These are phyloP conservation scores for Uromys caudimaculatus DNA, from an alignment of 2,797 vertebrate genomes.

Conservation along the genomic window DNA sequence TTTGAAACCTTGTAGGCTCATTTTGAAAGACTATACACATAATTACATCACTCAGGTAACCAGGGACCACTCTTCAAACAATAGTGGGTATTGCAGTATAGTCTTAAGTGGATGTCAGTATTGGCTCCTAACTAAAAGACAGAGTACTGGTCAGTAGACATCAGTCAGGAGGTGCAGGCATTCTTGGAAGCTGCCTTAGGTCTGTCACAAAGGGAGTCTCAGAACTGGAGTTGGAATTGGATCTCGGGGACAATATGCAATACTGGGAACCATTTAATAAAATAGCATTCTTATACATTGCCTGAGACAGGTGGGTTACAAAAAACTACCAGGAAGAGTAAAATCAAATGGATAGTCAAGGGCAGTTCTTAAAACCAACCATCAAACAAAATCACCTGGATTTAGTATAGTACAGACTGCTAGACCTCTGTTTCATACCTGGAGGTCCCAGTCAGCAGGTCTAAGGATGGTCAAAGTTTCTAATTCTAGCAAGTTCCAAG, in stretches of 20 bases:
- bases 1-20: background rate
- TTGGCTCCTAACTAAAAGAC: background rate
- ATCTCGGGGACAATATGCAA: background rate
- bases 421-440: background rate
- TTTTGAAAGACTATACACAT: conserved; percentile 10
- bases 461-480: background rate
- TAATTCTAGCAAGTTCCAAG: background rate
- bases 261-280: background rate
- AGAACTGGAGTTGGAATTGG: background rate
- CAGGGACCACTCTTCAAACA: background rate
- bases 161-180: background rate
- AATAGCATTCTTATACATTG: background rate
- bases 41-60: background rate
- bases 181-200: conserved; percentile 12
- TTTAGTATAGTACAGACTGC: background rate
- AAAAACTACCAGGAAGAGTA: background rate
- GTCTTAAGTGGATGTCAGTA: background rate
- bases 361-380: conserved; percentile 11
- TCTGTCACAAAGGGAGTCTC: background rate
- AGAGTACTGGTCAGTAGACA: background rate
- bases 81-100: background rate
- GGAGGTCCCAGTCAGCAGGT: background rate
- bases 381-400: background rate
- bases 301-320: background rate
- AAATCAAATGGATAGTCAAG: background rate